These are phyloP conservation scores for Macrochelys suwanniensis DNA, from an alignment of 2,797 vertebrate genomes.

Conservation along the genomic window DNA sequence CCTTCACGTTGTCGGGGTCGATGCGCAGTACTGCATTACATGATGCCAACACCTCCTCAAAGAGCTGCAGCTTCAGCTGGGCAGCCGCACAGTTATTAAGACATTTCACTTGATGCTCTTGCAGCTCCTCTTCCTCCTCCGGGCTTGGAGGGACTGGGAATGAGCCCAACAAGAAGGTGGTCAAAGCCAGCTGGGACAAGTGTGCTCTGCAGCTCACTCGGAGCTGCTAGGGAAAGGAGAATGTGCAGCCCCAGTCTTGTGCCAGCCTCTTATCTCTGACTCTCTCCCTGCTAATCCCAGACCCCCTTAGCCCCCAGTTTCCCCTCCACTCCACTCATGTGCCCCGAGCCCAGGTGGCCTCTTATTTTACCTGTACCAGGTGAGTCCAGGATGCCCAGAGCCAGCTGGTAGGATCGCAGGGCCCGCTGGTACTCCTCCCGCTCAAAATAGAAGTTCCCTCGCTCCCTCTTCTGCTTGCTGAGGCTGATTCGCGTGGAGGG, in stretches of 20 bases:
- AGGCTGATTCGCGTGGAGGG: constrained; percentile 85
- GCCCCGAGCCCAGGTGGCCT: neutral
- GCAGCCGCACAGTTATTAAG: constrained; percentile 89
- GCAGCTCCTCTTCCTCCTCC: constrained; percentile 86
- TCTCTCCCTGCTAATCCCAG: neutral
- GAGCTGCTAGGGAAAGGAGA: no score
- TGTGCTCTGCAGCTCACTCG: neutral
- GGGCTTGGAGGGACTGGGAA: constrained; percentile 2
- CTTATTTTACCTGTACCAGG: constrained; percentile 7
- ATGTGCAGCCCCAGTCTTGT: neutral
- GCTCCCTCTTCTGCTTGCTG: constrained; percentile 88
- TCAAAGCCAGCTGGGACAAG: neutral
- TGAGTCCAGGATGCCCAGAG: constrained; percentile 63
- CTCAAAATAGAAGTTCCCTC: constrained; percentile 90
- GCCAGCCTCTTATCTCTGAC: neutral
- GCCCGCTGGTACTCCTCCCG: constrained; percentile 86
- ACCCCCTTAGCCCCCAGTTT: neutral
- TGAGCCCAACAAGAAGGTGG: neutral
- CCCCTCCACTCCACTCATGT: neutral
- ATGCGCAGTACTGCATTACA: constrained; percentile 84
- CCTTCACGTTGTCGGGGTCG: constrained; percentile 86
- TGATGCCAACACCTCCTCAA: constrained; percentile 83
- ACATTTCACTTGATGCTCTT: constrained; percentile 88
- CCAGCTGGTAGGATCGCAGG: constrained; percentile 85
- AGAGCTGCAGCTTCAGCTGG: constrained; percentile 86